Conservation (phyloP, 2,797 vertebrate genomes). For the Channa striata region DNA sequence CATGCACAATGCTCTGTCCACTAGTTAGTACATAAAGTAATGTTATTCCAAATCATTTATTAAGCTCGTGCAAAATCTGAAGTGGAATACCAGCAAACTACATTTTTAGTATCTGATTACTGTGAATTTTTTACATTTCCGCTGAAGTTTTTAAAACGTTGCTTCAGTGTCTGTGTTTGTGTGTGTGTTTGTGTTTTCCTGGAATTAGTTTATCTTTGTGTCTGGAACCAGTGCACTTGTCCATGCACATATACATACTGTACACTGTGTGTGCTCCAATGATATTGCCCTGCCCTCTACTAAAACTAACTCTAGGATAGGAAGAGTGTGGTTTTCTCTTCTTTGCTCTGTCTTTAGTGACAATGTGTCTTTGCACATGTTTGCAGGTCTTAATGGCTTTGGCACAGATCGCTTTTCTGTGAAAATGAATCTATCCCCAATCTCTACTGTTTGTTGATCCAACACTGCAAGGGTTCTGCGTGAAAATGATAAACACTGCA, state of each 20-base stretch:
- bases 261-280: too few species aligned
- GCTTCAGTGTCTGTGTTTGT: not conserved
- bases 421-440: conserved; percentile 38
- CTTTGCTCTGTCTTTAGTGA: conserved; percentile 1
- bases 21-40: not conserved
- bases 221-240: not conserved
- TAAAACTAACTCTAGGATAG: not conserved
- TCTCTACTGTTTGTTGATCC: conserved; percentile 66
- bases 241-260: not conserved
- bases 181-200: not conserved
- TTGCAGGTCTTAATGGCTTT: conserved; percentile 29
- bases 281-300: not conserved
- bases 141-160: not conserved
- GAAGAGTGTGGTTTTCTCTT: not conserved
- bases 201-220: not conserved
- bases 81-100: too few species aligned
- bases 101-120: too few species aligned
- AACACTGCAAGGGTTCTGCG: conserved; percentile 58
- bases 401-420: conserved; percentile 40
- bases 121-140: not conserved
- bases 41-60: too few species aligned
- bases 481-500: conserved; percentile 69
- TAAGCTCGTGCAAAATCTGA: too few species aligned
- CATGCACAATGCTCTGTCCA: not conserved
- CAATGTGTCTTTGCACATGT: conserved; percentile 18